Base-by-base conservation (phyloP, 2,888 invertebrate species). In the Acheta domesticus region DNA sequence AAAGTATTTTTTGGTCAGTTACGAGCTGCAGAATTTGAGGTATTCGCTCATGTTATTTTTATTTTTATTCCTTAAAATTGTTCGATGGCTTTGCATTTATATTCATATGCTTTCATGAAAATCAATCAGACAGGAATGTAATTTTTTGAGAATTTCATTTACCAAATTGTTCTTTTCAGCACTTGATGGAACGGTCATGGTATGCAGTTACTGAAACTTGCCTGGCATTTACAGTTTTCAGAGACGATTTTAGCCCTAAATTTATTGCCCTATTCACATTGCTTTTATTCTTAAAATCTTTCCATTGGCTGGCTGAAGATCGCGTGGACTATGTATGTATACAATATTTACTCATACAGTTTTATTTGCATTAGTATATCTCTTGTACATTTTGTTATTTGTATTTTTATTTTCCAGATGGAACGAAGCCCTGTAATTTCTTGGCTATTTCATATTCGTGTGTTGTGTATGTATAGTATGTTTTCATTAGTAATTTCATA, bases 201-300 rank as follows among this genome's bases (percentile, higher is more conserved):
- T 99, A 99, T 89, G 99, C 99, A 12, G 93, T 99, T 81, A 98
- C 99, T n/a, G 99, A 99, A 89, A 99, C 99, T 23, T 99, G 99
- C 88, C 89, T 99, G 84, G 99, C 99, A 14, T 99, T 99, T 87
- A 99, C 99, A 75, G 97, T 99, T 14, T 99, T 99, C 88, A 91
- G 98, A 85, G 99, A 99, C 89, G 99, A 99, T 86, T 98, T 99
- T 87, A 98, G 96, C 89, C 96, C 96, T 19, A 95, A 96, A 86
- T 99, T 99, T 89, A 97, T 99, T 84, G 98, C 98, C 49, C 89
- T 99, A 80, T 99, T 99, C 86, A 98, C 98, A 3, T 91, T 99
- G 76, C 89, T 99, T 79, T 90, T 99, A 81, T 99, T 99, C 87
- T 89, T 99, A 49, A 99, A 99, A 89, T 97, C 98, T 86, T 99